Percentiles rank a stretch among this genome's conserved stretches.
phyloP scores from a whole-genome alignment of 2,888 invertebrate species.

The Ligdia adustata region DNA sequence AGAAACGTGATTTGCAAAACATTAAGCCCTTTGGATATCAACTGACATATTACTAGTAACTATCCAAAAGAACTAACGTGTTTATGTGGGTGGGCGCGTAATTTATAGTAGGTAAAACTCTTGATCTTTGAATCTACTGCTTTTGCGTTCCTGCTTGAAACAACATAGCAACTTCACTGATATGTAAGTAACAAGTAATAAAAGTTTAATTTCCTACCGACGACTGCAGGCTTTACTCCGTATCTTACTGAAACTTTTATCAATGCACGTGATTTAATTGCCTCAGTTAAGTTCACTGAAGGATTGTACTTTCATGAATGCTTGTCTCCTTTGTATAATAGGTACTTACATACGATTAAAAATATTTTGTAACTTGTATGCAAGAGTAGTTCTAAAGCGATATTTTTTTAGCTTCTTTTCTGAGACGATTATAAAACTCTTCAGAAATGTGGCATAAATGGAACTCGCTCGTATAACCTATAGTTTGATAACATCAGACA shows the following conservation, averaged over 20 bases:
- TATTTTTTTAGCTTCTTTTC: too few relatives aligned
- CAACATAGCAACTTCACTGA: neutral
- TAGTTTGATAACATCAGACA: too few relatives aligned
- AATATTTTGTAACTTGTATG: too few relatives aligned
- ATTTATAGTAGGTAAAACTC: too few relatives aligned
- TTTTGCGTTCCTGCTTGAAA: neutral
- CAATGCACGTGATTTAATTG: slow-evolving; percentile 28
- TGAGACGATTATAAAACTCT: too few relatives aligned
- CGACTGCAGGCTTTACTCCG: neutral
- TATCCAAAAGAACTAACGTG: slow-evolving; percentile 16
- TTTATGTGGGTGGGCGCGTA: too few relatives aligned
- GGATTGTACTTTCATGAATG: slow-evolving; percentile 9
- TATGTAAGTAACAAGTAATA: slow-evolving; percentile 8
- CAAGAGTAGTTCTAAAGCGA: too few relatives aligned
- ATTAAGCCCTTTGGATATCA: slow-evolving; percentile 2
- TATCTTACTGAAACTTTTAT: slow-evolving; percentile 9
- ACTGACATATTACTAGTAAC: slow-evolving; percentile 10
- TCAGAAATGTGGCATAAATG: too few relatives aligned
- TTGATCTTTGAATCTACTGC: neutral
- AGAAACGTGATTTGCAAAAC: slow-evolving; percentile 53
- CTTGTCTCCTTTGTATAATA: slow-evolving; percentile 17
- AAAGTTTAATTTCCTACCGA: too few relatives aligned
- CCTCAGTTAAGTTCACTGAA: slow-evolving; percentile 9
- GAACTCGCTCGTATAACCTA: too few relatives aligned
- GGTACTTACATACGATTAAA: too few relatives aligned